These are phyloP conservation scores for Cydia splendana DNA, from an alignment of 1,140 invertebrate genomes.

Conservation along the genomic window DNA sequence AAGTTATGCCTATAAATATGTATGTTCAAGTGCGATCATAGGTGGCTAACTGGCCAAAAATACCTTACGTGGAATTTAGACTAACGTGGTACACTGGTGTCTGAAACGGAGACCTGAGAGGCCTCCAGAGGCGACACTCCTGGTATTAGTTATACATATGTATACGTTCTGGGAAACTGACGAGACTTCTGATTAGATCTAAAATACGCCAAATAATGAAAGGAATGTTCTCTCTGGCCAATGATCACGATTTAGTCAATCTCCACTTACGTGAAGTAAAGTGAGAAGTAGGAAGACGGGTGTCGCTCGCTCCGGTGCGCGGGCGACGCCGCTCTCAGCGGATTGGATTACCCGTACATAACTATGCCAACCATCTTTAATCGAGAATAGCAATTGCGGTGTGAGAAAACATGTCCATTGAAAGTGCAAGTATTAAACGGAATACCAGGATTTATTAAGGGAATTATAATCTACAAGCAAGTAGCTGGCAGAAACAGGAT, in stretches of 20 bases:
- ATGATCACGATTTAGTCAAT: constrained; percentile 57
- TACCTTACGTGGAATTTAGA: too few relatives aligned
- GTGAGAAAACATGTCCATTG: constrained; percentile 54
- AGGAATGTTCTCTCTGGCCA: constrained; percentile 17
- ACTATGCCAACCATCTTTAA: constrained; percentile 56
- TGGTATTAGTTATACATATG: too few relatives aligned
- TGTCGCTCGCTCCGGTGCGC: constrained; percentile 62
- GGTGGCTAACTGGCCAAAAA: too few relatives aligned
- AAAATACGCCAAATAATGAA: background rate
- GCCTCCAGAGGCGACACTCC: too few relatives aligned
- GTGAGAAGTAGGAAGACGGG: constrained; percentile 69
- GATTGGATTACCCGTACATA: constrained; percentile 58
- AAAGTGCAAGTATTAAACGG: constrained; percentile 9
- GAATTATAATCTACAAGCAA: background rate
- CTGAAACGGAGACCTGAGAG: too few relatives aligned
- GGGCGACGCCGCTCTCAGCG: constrained; percentile 62
- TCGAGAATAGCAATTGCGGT: constrained; percentile 47
- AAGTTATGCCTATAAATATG: too few relatives aligned
- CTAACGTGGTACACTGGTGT: too few relatives aligned
- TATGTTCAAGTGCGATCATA: too few relatives aligned
- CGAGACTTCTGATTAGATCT: background rate
- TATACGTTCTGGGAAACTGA: too few relatives aligned
- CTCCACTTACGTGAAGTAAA: constrained; percentile 59
- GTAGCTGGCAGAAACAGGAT: background rate
- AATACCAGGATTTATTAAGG: constrained; percentile 17